A percentile compares a stretch with the other conserved stretches of the same genome.
phyloP scores from a whole-genome alignment of 2,888 invertebrate species.

The Nomada hirtipes region DNA sequence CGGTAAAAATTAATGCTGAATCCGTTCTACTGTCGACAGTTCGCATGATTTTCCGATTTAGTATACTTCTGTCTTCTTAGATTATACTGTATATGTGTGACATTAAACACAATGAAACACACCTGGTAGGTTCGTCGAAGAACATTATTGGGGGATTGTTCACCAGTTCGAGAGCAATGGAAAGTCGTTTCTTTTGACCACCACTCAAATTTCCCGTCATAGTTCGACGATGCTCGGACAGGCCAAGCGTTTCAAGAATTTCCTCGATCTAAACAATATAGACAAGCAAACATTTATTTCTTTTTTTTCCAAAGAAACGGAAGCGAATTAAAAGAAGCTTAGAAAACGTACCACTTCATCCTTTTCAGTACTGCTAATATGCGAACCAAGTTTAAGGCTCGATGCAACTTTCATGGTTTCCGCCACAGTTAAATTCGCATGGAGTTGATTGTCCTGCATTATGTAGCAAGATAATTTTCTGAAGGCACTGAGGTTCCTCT shows the following conservation, averaged over 20 bases:
- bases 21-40: too few relatives aligned
- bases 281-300: background rate
- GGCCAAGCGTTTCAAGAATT: slow-evolving; percentile 94
- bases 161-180: slow-evolving; percentile 96
- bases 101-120: slow-evolving; percentile 11
- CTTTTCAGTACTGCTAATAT: slow-evolving; percentile 89
- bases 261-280: slow-evolving; percentile 90
- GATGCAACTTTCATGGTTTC: slow-evolving; percentile 98
- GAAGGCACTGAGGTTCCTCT: slow-evolving; percentile 93
- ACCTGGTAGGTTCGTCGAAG: slow-evolving; percentile 97
- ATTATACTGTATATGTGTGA: too few relatives aligned
- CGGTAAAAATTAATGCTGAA: background rate
- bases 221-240: slow-evolving; percentile 94
- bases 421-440: slow-evolving; percentile 95
- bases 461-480: slow-evolving; percentile 97
- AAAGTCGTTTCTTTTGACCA: slow-evolving; percentile 97
- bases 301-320: too few relatives aligned
- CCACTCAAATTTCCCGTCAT: slow-evolving; percentile 97
- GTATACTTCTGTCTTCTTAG: too few relatives aligned
- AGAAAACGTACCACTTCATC: slow-evolving; percentile 91
- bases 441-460: slow-evolving; percentile 97
- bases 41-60: too few relatives aligned
- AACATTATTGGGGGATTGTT: slow-evolving; percentile 99
- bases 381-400: slow-evolving; percentile 93
- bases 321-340: too few relatives aligned